Conservation (phyloP, 2,888 invertebrate species). For the Hirtodrosophila histrioides region DNA sequence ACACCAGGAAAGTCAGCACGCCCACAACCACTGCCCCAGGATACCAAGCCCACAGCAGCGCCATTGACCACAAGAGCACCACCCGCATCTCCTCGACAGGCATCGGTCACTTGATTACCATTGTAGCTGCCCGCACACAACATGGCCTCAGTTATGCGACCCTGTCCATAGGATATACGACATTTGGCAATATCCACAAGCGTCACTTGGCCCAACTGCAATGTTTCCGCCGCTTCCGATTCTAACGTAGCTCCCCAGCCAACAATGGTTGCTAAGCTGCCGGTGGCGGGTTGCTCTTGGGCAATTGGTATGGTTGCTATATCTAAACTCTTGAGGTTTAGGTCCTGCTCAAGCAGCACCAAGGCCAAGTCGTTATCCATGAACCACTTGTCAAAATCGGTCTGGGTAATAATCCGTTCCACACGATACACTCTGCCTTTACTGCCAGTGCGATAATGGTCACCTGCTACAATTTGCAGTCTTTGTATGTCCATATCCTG, state of each 20-base stretch:
- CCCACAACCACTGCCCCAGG: constrained; percentile 14
- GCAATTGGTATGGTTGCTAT: neutral
- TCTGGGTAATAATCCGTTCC: neutral
- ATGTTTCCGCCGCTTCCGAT: neutral
- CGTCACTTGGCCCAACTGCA: neutral
- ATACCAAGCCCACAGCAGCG: constrained; percentile 7
- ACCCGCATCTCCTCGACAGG: constrained; percentile 4
- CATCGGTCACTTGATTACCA: neutral
- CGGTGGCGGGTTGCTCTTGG: neutral
- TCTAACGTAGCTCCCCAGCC: constrained; percentile 1
- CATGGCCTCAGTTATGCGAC: constrained; percentile 8
- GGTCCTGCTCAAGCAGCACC: neutral
- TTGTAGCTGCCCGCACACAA: constrained; percentile 4
- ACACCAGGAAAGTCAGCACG: constrained; percentile 7
- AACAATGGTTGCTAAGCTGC: neutral
- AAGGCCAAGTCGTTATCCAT: constrained; percentile 18
- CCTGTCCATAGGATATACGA: constrained; percentile 1
- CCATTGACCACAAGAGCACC: constrained; percentile 5
- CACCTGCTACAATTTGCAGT: constrained; percentile 1
- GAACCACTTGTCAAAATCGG: constrained; percentile 3
- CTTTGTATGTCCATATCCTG: neutral
- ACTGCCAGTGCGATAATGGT: constrained; percentile 1
- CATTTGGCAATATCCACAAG: neutral
- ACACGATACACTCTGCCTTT: constrained; percentile 6
- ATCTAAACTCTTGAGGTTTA: neutral